These are phyloP conservation scores for Cyclura pinguis DNA, from an alignment of 2,797 vertebrate genomes.

Conservation along the genomic window DNA sequence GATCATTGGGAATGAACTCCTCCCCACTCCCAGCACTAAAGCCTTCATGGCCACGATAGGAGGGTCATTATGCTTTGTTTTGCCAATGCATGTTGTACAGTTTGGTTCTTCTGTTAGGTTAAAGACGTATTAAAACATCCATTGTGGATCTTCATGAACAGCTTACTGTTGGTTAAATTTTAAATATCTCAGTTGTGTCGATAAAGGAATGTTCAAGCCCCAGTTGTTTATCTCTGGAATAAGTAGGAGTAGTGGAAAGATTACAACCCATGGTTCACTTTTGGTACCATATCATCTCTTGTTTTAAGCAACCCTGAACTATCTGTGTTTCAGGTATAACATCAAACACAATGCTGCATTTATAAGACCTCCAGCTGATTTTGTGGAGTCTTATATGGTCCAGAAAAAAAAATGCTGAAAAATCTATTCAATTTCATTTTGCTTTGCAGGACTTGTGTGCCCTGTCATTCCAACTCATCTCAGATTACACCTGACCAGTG, in stretches of 20 bases:
- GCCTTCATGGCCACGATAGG: neutral
- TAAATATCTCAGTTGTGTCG: neutral
- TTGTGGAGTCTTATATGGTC: neutral
- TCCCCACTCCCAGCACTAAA: too few species aligned
- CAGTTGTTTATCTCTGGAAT: neutral
- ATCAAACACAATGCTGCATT: neutral
- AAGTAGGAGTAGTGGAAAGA: neutral
- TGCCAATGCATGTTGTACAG: neutral
- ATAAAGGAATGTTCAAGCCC: neutral
- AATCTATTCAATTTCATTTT: constrained; percentile 34
- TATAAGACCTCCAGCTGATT: neutral
- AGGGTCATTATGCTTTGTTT: too few species aligned
- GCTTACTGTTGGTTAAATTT: neutral
- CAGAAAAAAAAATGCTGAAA: neutral
- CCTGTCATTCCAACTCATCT: constrained; percentile 85
- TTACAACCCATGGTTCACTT: neutral
- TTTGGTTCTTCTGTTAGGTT: neutral
- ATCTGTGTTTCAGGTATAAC: neutral
- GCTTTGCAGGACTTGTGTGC: constrained; percentile 87
- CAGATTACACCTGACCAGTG: constrained; percentile 80
- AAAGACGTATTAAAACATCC: neutral
- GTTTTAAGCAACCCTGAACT: neutral
- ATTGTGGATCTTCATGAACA: neutral
- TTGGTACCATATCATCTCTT: neutral
- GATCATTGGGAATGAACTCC: neutral